Base-by-base conservation (phyloP, 2,888 invertebrate species). In the Dicyrtomina minuta region DNA sequence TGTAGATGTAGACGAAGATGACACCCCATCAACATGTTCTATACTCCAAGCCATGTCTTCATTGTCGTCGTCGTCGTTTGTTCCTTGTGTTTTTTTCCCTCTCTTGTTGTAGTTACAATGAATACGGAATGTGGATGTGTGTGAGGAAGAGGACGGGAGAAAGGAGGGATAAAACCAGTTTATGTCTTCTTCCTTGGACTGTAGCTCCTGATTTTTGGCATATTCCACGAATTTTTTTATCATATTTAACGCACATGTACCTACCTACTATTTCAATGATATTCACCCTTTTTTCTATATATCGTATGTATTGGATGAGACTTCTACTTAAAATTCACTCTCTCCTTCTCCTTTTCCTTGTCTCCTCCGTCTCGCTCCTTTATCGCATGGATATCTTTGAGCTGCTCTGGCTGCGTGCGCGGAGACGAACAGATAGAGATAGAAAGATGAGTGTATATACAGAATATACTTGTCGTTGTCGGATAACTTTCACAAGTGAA, bases 21-120 rank as follows among this genome's bases (percentile, higher is more conserved):
- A 60, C 60, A 60, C 60, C 60, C 60, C 60, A 60, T 60, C 60
- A n/a, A n/a, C n/a, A 60, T 60, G 24, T 60, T 20, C 26, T 43
- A 12, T n/a, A 33, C 33, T 33, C 4, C 33, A 33, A 33, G 8
- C 4, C 33, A 33, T 33, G 33, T 33, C 8, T 33, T 33, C n/a
- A n/a, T n/a, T 58, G 12, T 39, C 5, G 22, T 58, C 6, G n/a
- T 56, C 8, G n/a, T 55, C n/a, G 10, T 15, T 24, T 55, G 24
- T 12, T 20, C 26, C 13, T 22, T 20, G 55, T 12, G 43, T 10
- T 43, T 10, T n/a, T n/a, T n/a, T n/a, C n/a, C n/a, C n/a, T n/a
- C 33, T 33, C 4, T 33, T 33, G 33, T 33, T 33, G 3, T 33
- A 8, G 33, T 33, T 33, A 33, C 33, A 33, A 33, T 33, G 8